Percentiles rank a stretch among this genome's conserved stretches.
These are phyloP conservation scores for Apeira syringaria DNA, from an alignment of 2,888 invertebrate genomes.

Conservation along the genomic window DNA sequence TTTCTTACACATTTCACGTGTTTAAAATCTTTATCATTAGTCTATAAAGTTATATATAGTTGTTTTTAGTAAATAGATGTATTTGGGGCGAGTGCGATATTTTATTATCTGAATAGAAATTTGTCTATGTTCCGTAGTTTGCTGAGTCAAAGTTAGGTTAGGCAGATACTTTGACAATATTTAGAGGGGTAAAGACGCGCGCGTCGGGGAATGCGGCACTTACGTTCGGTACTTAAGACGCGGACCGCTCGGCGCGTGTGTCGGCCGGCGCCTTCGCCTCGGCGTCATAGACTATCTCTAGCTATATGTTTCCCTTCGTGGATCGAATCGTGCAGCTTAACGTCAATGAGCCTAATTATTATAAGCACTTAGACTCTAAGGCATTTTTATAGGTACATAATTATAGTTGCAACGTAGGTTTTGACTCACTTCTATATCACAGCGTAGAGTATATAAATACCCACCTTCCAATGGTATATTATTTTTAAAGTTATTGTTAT, in stretches of 20 bases:
- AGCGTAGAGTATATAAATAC: conserved; percentile 25
- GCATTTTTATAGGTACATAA: too few relatives aligned
- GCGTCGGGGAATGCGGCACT: background rate
- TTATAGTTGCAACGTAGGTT: conserved; percentile 58
- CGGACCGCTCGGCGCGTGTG: background rate
- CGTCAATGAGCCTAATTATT: conserved; percentile 49
- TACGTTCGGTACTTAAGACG: background rate
- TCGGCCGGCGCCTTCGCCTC: background rate
- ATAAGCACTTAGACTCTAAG: conserved; percentile 61
- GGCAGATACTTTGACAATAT: conserved; percentile 58
- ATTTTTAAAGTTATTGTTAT: conserved; percentile 23
- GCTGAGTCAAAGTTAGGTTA: conserved; percentile 50
- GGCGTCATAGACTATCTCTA: background rate
- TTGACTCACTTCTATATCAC: conserved; percentile 36
- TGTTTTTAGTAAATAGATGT: conserved; percentile 43
- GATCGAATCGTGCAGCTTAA: conserved; percentile 43
- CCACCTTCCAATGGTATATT: conserved; percentile 11
- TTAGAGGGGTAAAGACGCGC: conserved; percentile 20
- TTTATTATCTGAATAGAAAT: conserved; percentile 42
- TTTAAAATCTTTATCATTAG: too few relatives aligned
- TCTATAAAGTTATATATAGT: conserved; percentile 21
- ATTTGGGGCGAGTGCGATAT: conserved; percentile 55
- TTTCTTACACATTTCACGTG: conserved; percentile 54
- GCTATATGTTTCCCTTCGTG: background rate
- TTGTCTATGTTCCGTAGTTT: conserved; percentile 77